Base-by-base conservation (phyloP, 2,113 vertebrate genomes). In the Synodontis membranacea region DNA sequence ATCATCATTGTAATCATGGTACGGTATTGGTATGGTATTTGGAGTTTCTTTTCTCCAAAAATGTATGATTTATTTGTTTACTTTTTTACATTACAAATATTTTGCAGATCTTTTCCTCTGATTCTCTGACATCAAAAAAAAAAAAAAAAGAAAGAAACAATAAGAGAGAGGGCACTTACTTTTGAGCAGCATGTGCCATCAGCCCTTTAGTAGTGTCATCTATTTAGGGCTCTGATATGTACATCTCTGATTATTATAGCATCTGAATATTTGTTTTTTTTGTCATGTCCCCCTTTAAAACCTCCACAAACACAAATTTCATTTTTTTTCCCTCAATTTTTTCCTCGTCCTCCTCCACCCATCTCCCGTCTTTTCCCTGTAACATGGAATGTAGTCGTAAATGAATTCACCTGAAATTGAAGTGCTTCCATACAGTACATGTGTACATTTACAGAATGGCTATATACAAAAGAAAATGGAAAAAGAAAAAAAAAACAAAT, bases 401-500 rank as follows among this genome's bases (percentile, higher is more conserved):
- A 89, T 88, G 86, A 91, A 91, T 91, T 91, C 74, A 89, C 91
- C 90, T 92, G 90, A 92, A 91, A 91, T 88, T 89, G 90, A 90
- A 93, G 92, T 92, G 92, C 91, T 93, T 92, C 92, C 91, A 88
- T 92, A 93, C 90, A 92, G 81, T 87, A 89, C 83, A 68, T 75
- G 91, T 92, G 90, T 88, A 91, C 89, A 91, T 91, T 94, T 92
- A 92, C 93, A 93, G 91, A 86, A 91, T 92, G 84, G 60, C 88
- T 95, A 94, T 94, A 50, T 94, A 95, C 94, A 95, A 86, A 91
- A 89, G 37, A 83, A 80, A 88, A 87, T 87, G 88, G 86, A 88
- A 91, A 87, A 39, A 88, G 89, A 86, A 90, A 86, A 86, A 94
- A 84, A 90, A 86, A 52, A 83, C 56, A 89, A 88, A 86, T 88